phyloP scores from a whole-genome alignment of 2,797 vertebrate genomes.

The Zalophus californianus region DNA sequence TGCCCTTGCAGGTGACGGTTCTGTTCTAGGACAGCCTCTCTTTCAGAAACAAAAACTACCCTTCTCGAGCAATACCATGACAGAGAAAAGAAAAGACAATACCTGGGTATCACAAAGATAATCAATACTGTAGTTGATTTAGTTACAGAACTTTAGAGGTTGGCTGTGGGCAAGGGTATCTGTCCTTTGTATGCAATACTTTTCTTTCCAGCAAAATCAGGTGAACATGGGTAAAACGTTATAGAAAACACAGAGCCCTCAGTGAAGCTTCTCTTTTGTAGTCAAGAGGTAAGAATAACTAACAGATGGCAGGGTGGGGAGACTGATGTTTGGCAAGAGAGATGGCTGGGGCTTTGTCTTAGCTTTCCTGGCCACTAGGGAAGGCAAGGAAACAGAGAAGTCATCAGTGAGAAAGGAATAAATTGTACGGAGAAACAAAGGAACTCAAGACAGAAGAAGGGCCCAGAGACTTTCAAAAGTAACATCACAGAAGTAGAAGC shows the following conservation, averaged over 20 bases:
- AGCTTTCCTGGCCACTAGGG: conserved; percentile 76
- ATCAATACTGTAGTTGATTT: conserved; percentile 22
- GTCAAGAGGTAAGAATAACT: conserved; percentile 53
- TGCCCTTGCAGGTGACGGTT: background rate
- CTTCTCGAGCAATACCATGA: background rate
- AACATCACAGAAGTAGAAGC: background rate
- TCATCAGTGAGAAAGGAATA: conserved; percentile 78
- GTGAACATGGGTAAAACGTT: background rate
- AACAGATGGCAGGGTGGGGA: conserved; percentile 56
- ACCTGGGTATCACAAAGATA: background rate
- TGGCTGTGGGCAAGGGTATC: background rate
- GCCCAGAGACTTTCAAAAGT: background rate
- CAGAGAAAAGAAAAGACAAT: conserved; percentile 34
- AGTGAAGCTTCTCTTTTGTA: conserved; percentile 23
- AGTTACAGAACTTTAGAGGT: background rate
- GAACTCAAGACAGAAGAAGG: conserved; percentile 51
- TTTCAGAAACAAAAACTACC: conserved; percentile 53
- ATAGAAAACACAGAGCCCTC: conserved; percentile 6
- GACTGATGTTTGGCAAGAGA: conserved; percentile 72
- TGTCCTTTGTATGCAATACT: conserved; percentile 4
- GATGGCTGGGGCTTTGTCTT: conserved; percentile 69
- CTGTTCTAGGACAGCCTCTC: conserved; percentile 7
- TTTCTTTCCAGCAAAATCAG: conserved; percentile 40
- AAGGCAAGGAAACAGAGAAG: conserved; percentile 80
- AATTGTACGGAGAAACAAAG: conserved; percentile 69